Evolutionary conservation across 2,113 vertebrate species (phyloP).

Genomic region (Charadrius vociferus): DNA sequence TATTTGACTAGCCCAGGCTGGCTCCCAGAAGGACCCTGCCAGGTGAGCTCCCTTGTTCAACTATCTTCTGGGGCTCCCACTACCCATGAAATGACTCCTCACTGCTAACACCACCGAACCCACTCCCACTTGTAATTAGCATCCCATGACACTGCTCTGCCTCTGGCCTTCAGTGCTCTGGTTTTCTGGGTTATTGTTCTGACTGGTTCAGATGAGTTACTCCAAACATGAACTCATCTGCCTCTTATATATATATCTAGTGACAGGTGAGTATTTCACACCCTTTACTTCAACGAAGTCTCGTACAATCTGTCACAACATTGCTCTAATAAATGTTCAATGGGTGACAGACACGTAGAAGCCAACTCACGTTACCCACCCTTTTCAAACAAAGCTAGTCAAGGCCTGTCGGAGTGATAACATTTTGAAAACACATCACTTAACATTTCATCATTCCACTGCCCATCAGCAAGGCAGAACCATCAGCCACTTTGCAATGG

Average conservation of each 20-base stretch:
- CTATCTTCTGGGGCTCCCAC: background rate
- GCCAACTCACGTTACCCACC: background rate
- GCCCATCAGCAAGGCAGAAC: background rate
- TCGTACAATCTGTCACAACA: background rate
- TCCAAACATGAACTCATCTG: background rate
- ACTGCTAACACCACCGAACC: background rate
- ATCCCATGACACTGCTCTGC: background rate
- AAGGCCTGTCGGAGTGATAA: background rate
- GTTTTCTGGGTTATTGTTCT: background rate
- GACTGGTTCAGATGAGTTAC: background rate
- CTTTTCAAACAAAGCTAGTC: background rate
- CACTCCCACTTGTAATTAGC: background rate
- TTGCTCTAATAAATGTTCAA: background rate
- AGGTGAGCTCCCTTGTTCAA: background rate
- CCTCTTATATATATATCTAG: background rate
- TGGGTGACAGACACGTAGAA: background rate
- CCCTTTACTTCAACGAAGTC: background rate
- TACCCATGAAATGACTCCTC: background rate
- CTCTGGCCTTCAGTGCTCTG: accelerated
- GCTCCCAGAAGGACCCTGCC: background rate
- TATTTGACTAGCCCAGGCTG: background rate
- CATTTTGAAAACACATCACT: background rate
- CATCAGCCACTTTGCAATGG: background rate
- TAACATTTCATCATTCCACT: background rate
- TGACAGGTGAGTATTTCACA: constrained; percentile 50